Base-by-base conservation (phyloP, 1,140 invertebrate genomes). In the Ips nitidus region DNA sequence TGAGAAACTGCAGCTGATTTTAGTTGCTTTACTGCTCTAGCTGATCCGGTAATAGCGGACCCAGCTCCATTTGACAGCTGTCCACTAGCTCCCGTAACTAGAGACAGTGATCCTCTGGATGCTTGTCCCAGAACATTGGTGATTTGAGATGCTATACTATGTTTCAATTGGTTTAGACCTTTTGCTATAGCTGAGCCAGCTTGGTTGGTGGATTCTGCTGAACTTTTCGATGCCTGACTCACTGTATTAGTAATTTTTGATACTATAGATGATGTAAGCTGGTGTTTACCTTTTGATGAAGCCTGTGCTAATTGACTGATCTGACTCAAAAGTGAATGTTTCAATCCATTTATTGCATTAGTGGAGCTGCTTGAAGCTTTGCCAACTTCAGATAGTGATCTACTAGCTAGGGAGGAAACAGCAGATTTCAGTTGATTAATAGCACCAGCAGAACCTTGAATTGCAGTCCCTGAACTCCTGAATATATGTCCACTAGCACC, bases 361-460 rank as follows among this genome's bases (percentile, higher is more conserved):
- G 45, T n/a, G n/a, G 4, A 4, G n/a, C 4, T n/a, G 4, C 45
- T 47, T 36, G 52, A 55, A 2, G 52, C 52, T 55, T 55, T 22
- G 6, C 52, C 52, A 22, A 37, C 37, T 6, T 38, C 36, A 2
- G 52, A 55, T 36, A 37, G 1, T 55, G 2, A 22, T 2, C 6
- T 38, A 55, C 2, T 55, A 55, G 2, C 52, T 37, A 55, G 0
- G 5, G 52, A 2, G 2, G 1, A 36, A 55, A 62, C 5, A n/a
- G 47, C 39, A 38, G 38, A 56, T 56, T 65, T 65, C 39, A 65
- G 41, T 42, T 56, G 52, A 56, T 65, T 41, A 6, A 42, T 5
- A 2, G 52, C 63, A 41, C 39, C 41, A 4, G 52, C n/a, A 36
- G 52, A 65, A 2, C 41, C 63, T 65, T 65, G 52, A 42, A 65